phyloP scores from a whole-genome alignment of 2,113 vertebrate genomes.

The Chaetura pelagica region DNA sequence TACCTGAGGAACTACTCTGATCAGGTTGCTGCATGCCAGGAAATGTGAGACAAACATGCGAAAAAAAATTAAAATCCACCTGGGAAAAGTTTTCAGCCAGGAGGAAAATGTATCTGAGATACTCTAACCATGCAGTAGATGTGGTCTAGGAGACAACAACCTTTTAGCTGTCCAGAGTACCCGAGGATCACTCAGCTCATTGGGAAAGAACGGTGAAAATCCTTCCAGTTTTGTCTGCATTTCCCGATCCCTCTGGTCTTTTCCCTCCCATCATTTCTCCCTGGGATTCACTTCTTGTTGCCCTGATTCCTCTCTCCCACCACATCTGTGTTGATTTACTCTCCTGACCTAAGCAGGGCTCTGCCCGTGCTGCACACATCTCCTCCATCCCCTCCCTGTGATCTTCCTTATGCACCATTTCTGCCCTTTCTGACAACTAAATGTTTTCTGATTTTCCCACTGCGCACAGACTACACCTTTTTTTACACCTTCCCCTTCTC shows the following conservation, averaged over 20 bases:
- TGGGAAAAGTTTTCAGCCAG: not conserved
- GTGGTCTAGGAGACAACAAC: not conserved
- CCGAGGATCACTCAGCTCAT: not conserved
- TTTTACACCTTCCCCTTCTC: not conserved
- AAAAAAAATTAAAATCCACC: not conserved
- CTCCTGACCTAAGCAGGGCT: not conserved
- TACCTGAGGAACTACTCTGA: not conserved
- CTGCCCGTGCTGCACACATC: not conserved
- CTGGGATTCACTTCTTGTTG: rapidly evolving
- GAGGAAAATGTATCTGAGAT: not conserved
- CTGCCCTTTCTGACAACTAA: not conserved
- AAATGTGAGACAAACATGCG: not conserved
- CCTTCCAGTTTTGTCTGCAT: not conserved
- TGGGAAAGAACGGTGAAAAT: not conserved
- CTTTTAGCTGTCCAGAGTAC: rapidly evolving
- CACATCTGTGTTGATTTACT: not conserved
- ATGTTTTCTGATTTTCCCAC: not conserved
- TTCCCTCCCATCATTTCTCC: rapidly evolving
- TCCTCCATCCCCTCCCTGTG: not conserved
- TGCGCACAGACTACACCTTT: not conserved
- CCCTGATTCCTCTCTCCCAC: not conserved
- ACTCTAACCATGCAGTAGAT: not conserved
- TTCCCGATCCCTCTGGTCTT: not conserved
- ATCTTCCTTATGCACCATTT: not conserved
- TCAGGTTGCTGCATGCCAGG: not conserved